phyloP scores from a whole-genome alignment of 23 tunicate species.

The Trididemnum clinides region DNA sequence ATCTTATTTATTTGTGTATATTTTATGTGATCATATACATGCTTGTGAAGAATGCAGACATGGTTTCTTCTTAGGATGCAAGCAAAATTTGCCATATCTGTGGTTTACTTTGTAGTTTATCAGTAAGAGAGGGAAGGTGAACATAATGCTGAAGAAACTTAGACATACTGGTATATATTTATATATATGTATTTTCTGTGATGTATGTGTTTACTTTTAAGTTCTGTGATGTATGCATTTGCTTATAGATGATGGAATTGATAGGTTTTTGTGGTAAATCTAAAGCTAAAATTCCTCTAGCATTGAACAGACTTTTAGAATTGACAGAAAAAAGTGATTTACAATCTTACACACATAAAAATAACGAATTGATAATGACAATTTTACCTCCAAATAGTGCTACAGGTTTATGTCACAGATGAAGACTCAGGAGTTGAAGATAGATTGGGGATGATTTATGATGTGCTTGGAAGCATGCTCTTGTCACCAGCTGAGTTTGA shows the following conservation, averaged over 20 bases:
- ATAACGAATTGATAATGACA: background rate
- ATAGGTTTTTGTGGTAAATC: background rate
- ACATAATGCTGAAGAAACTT: background rate
- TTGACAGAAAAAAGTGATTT: background rate
- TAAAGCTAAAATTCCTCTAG: background rate
- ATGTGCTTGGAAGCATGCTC: background rate
- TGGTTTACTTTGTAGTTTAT: too few relatives aligned
- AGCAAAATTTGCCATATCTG: too few relatives aligned
- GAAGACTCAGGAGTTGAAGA: background rate
- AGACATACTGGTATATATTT: background rate
- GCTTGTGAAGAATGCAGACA: too few relatives aligned
- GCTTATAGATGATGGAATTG: background rate
- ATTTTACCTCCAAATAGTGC: background rate
- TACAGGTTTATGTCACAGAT: background rate
- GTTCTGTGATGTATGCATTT: background rate
- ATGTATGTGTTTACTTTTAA: too few relatives aligned
- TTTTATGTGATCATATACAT: too few relatives aligned
- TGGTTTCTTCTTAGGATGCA: too few relatives aligned
- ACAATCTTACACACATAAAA: background rate
- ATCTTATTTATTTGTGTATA: too few relatives aligned
- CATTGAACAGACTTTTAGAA: background rate
- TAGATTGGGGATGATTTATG: background rate
- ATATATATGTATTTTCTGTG: background rate
- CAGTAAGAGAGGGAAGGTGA: background rate
- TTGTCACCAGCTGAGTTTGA: background rate